Percentiles rank a stretch among this genome's conserved stretches.
Evolutionary conservation across 2,113 vertebrate species (phyloP).

Genomic region (Bos javanicus): DNA sequence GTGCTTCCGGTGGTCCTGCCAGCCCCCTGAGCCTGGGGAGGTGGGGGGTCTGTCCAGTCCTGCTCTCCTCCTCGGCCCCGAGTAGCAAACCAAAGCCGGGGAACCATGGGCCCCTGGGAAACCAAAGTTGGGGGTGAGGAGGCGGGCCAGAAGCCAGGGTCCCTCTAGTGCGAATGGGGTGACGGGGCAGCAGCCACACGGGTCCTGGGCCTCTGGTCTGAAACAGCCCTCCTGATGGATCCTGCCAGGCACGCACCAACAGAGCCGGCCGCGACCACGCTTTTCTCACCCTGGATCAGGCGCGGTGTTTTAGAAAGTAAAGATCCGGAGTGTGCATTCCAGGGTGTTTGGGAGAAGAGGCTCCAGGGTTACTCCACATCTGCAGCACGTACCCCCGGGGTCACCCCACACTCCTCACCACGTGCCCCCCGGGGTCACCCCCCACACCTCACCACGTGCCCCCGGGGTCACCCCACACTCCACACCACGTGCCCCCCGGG

Average conservation of each 20-base stretch:
- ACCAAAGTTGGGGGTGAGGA: not conserved
- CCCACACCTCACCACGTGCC: too few species aligned
- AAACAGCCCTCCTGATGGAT: not conserved
- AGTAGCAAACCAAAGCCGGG: not conserved
- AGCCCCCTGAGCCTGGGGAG: not conserved
- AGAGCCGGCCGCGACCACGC: not conserved
- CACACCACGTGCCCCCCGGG: accelerated
- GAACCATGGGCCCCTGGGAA: not conserved
- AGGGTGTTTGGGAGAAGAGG: not conserved
- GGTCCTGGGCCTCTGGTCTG: not conserved
- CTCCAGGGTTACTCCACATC: accelerated
- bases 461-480: too few species aligned
- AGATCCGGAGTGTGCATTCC: not conserved
- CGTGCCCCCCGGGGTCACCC: too few species aligned
- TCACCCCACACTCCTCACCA: too few species aligned
- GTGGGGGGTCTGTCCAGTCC: not conserved
- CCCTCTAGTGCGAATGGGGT: not conserved
- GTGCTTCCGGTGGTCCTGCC: accelerated
- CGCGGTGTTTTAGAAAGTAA: not conserved
- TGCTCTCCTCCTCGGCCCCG: too few species aligned
- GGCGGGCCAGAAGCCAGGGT: accelerated
- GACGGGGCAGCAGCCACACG: not conserved
- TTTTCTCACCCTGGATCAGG: not conserved
- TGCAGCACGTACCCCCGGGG: accelerated
- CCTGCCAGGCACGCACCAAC: not conserved